Conservation (phyloP, 2,797 vertebrate species). For the Platyrinchus mystaceus region DNA sequence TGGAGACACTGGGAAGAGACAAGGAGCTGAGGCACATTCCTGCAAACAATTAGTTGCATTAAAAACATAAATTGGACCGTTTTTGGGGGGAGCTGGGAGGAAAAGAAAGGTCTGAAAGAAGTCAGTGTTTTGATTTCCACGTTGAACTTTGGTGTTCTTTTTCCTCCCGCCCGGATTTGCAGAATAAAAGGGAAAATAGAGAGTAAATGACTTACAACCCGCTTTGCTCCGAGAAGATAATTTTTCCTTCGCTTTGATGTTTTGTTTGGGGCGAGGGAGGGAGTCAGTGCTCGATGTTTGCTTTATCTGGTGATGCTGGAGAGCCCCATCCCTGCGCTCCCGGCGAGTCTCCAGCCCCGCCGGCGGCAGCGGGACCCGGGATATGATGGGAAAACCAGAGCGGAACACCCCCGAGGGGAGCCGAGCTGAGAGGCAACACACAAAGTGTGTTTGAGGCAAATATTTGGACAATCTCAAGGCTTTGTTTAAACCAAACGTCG, state of each 20-base stretch:
- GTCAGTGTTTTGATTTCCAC: not conserved
- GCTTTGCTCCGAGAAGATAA: not conserved
- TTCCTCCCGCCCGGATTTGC: not conserved
- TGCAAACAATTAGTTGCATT: not conserved
- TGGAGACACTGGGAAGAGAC: not conserved
- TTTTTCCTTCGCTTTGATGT: constrained; percentile 5
- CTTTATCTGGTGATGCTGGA: not conserved
- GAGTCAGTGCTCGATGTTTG: not conserved
- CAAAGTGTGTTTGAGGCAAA: constrained; percentile 40
- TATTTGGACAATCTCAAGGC: constrained; percentile 64
- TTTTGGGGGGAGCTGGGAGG: not conserved
- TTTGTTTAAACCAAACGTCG: constrained; percentile 47
- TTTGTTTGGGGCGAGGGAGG: not conserved
- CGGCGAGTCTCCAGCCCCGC: not conserved
- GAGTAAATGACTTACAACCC: not conserved
- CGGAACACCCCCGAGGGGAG: not conserved
- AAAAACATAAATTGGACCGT: not conserved
- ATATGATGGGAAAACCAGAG: not conserved
- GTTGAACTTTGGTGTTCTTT: not conserved
- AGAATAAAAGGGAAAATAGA: not conserved
- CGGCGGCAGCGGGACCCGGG: not conserved
- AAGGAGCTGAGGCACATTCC: not conserved
- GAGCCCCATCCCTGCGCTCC: not conserved
- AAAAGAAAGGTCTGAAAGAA: not conserved
- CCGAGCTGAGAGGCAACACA: not conserved